Conservation (phyloP, 2,113 vertebrate species). For the Salvelinus fontinalis region DNA sequence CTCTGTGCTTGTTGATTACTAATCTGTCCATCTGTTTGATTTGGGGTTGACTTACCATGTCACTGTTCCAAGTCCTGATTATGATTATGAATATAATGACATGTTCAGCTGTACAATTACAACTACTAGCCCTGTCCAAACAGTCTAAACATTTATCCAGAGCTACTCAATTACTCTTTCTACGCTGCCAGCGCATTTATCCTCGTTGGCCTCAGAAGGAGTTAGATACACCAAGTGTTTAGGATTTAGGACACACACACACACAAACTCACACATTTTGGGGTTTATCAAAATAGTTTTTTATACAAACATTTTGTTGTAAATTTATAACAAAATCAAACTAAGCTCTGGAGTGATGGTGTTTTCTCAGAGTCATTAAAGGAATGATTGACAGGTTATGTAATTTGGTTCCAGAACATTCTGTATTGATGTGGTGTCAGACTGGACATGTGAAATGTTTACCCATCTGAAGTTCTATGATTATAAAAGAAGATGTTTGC, state of each 20-base stretch:
- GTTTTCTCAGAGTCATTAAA: not conserved
- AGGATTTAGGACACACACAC: too few relatives aligned
- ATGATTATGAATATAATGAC: not conserved
- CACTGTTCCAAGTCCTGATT: not conserved
- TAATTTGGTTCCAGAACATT: not conserved
- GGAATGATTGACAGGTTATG: not conserved
- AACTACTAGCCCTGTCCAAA: not conserved
- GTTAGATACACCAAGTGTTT: too few relatives aligned
- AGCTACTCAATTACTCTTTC: not conserved
- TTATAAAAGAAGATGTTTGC: too few relatives aligned
- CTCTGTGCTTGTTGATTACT: not conserved
- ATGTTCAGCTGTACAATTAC: not conserved
- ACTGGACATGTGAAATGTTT: not conserved
- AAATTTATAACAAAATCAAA: not conserved
- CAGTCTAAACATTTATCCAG: not conserved
- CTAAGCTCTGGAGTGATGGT: not conserved
- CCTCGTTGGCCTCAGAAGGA: not conserved
- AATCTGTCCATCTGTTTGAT: not conserved
- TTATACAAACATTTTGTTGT: not conserved
- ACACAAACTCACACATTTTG: not conserved
- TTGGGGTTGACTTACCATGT: not conserved
- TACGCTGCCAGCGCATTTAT: not conserved
- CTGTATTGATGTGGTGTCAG: not conserved
- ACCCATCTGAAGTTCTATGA: too few relatives aligned
- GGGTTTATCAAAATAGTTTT: not conserved